Base-by-base conservation (phyloP, 2,888 invertebrate species). In the Tenthredo livida region DNA sequence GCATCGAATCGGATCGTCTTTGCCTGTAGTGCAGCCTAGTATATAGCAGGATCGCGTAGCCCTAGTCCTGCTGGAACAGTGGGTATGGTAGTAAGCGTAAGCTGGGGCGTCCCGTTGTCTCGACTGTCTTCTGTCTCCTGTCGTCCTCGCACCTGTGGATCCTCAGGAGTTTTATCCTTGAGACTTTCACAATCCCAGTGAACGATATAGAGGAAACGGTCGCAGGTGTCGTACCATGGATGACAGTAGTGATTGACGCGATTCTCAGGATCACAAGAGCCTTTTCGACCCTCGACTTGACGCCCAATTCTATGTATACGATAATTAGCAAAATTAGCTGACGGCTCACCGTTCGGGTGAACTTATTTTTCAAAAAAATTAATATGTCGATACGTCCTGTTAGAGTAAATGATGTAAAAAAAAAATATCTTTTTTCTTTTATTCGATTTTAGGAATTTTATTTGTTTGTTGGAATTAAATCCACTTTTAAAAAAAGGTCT, bases 191-290 rank as follows among this genome's bases (percentile, higher is more conserved):
- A 77, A 47, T 77, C 29, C 47, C 17, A 29, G 17, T 47, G 17
- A 50, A 50, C 25, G 50, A 77, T n/a, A 25, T 40, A 17, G 50
- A 29, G 50, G 50, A 77, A 77, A 77, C 50, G 29, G 61, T 37
- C 37, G 80, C 80, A 80, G 80, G 80, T 80, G 80, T 58, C 61
- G 61, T 25, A 47, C 33, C n/a, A 54, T 54, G 61, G 37, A 80
- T 80, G 80, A 61, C 80, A 37, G 80, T 61, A 61, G 80, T 40
- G 80, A 80, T 61, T 80, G 61, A 58, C 80, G 40, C 61, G 58
- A 15, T 80, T 50, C 37, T 61, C 80, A 80, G 21, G 10, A 58
- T 17, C 33, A 0, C 12, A 17, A 17, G 50, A 29, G 17, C 61
- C 80, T 61, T 80, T 25, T 12, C 15, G 29, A 29, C 50, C 40